Conservation (phyloP, 2,888 invertebrate species). For the Enoplolaimus lenunculus region DNA sequence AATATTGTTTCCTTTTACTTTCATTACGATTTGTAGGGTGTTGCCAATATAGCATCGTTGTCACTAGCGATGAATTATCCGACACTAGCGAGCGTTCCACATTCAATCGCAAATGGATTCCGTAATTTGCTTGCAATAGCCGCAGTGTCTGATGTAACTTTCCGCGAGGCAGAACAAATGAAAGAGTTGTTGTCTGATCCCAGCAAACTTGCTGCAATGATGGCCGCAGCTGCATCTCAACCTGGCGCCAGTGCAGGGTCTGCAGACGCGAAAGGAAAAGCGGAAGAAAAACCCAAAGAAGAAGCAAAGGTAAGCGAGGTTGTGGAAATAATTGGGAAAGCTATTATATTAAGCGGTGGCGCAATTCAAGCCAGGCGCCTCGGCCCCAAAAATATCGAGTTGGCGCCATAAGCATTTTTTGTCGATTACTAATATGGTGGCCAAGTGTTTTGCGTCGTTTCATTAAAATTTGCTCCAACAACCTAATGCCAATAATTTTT, state of each 20-base stretch:
- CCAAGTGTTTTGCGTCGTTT: too few relatives aligned
- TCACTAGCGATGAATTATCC: conserved; percentile 88
- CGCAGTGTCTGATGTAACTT: conserved; percentile 83
- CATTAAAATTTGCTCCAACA: too few relatives aligned
- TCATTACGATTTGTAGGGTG: too few relatives aligned
- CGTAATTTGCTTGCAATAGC: conserved; percentile 92
- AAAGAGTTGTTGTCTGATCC: conserved; percentile 58
- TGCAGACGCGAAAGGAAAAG: not conserved
- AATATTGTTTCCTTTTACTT: too few relatives aligned
- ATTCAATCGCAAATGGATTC: conserved; percentile 93
- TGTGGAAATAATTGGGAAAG: too few relatives aligned
- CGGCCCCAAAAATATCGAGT: too few relatives aligned
- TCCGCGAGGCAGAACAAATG: conserved; percentile 80
- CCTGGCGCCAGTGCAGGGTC: not conserved
- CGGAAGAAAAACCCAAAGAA: not conserved
- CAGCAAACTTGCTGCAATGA: not conserved
- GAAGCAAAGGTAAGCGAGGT: not conserved
- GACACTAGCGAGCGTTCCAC: conserved; percentile 86
- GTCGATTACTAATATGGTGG: too few relatives aligned
- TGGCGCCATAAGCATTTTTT: too few relatives aligned
- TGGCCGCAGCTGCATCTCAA: not conserved
- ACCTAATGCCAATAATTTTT: too few relatives aligned
- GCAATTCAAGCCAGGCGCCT: too few relatives aligned
- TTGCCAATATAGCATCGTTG: conserved; percentile 79
- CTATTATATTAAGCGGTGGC: too few relatives aligned